A percentile compares a stretch with the other conserved stretches of the same genome.
phyloP scores from a whole-genome alignment of 2,888 invertebrate genomes.

The Polia nebulosa region DNA sequence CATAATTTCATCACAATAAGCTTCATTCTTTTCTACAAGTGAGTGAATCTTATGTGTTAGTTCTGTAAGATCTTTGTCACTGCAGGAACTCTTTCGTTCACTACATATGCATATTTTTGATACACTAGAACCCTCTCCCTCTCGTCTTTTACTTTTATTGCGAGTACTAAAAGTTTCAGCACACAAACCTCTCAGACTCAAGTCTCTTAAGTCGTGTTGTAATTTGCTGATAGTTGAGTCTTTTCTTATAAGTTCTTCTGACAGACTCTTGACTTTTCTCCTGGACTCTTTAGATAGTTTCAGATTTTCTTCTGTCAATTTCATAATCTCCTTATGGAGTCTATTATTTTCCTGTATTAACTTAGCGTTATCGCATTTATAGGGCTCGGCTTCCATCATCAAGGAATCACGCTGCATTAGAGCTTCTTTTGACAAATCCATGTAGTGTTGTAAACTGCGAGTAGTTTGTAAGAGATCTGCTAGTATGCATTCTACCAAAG shows the following conservation, averaged over 20 bases:
- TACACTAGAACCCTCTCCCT: conserved; percentile 69
- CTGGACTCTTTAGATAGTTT: conserved; percentile 91
- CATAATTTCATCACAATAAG: conserved; percentile 82
- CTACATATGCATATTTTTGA: conserved; percentile 78
- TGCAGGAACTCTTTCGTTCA: conserved; percentile 74
- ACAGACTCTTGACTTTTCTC: conserved; percentile 92
- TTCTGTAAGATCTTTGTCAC: conserved; percentile 85
- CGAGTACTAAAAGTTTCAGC: conserved; percentile 86
- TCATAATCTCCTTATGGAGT: conserved; percentile 92
- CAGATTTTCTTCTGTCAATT: conserved; percentile 92
- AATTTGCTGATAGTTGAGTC: conserved; percentile 84
- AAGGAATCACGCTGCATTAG: conserved; percentile 93
- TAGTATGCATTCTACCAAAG: conserved; percentile 95
- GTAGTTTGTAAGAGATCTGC: conserved; percentile 97
- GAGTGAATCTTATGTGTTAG: conserved; percentile 84
- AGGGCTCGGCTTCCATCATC: conserved; percentile 94
- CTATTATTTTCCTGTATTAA: conserved; percentile 94
- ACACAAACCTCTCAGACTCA: conserved; percentile 86
- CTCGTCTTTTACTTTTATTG: conserved; percentile 83
- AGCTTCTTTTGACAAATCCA: conserved; percentile 93
- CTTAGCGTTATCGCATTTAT: conserved; percentile 95
- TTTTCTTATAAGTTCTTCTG: conserved; percentile 91
- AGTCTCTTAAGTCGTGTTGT: conserved; percentile 85
- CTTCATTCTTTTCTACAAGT: conserved; percentile 85
- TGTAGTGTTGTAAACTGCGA: conserved; percentile 96